These are phyloP conservation scores for Hermaeophaga mercurialis DNA, from an alignment of 2,888 invertebrate genomes.

Conservation along the genomic window DNA sequence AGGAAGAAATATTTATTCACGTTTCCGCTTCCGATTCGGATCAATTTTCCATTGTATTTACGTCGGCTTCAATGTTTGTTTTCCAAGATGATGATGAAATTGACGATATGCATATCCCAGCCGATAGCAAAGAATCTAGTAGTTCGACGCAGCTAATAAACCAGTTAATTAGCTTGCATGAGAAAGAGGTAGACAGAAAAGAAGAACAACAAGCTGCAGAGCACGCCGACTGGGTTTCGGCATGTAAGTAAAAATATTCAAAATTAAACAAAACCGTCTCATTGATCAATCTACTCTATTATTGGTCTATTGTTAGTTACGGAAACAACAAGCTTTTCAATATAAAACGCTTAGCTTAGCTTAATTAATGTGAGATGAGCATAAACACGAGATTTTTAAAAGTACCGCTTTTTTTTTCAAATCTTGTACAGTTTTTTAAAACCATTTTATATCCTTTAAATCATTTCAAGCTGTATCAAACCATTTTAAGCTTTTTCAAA, in stretches of 20 bases:
- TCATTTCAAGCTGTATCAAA: too few species aligned
- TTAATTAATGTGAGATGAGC: too few species aligned
- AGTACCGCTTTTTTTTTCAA: too few species aligned
- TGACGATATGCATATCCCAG: background rate
- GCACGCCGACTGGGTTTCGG: constrained; percentile 17
- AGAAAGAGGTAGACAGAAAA: constrained; percentile 7
- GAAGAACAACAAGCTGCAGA: background rate
- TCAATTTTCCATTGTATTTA: constrained; percentile 44
- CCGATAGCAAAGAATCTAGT: background rate
- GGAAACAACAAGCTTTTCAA: too few species aligned
- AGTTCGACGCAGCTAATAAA: constrained; percentile 1
- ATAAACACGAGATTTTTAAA: too few species aligned
- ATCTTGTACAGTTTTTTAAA: too few species aligned
- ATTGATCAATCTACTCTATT: too few species aligned
- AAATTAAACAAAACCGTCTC: too few species aligned
- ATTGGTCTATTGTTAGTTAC: too few species aligned
- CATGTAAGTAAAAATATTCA: constrained; percentile 10
- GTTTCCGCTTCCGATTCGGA: constrained; percentile 37
- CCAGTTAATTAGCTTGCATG: constrained; percentile 13
- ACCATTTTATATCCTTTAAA: too few species aligned
- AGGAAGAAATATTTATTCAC: constrained; percentile 25
- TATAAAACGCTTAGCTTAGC: too few species aligned
- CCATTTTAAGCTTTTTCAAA: too few species aligned
- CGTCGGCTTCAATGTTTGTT: constrained; percentile 42
- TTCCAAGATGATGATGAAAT: constrained; percentile 36